Percentiles rank a stretch among this genome's conserved stretches.
These are phyloP conservation scores for Morbakka virulenta DNA, from an alignment of 30 jellyfish, hydroid and myxozoan genomes.

Conservation along the genomic window DNA sequence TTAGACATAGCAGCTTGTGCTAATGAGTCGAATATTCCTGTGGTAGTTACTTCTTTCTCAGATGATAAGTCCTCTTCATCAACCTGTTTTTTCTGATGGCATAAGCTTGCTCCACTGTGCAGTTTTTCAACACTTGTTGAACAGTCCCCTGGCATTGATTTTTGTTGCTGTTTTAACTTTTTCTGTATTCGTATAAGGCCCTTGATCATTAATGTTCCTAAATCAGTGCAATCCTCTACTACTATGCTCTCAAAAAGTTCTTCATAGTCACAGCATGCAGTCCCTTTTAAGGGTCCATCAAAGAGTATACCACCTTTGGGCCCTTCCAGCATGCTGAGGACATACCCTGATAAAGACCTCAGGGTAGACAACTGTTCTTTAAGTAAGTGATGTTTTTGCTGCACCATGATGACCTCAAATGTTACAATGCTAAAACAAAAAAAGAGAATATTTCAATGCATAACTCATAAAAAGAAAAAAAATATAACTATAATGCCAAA, in stretches of 20 bases:
- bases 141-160: too few species aligned
- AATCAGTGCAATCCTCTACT: background rate
- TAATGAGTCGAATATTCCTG: background rate
- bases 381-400: background rate
- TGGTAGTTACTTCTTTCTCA: background rate
- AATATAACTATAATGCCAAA: too few species aligned
- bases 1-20: background rate
- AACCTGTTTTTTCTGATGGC: background rate
- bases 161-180: background rate
- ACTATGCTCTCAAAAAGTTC: background rate
- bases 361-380: background rate
- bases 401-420: background rate
- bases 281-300: background rate
- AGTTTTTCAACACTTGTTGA: background rate
- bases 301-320: background rate
- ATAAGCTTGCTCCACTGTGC: background rate
- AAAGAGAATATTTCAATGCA: too few species aligned
- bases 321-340: background rate
- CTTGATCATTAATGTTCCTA: background rate
- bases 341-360: background rate
- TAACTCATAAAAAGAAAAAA: too few species aligned
- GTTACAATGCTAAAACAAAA: too few species aligned
- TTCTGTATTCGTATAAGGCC: background rate
- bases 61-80: background rate
- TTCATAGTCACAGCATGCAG: background rate